Base-by-base conservation (phyloP, 2,113 vertebrate species). In the Malurus melanocephalus region DNA sequence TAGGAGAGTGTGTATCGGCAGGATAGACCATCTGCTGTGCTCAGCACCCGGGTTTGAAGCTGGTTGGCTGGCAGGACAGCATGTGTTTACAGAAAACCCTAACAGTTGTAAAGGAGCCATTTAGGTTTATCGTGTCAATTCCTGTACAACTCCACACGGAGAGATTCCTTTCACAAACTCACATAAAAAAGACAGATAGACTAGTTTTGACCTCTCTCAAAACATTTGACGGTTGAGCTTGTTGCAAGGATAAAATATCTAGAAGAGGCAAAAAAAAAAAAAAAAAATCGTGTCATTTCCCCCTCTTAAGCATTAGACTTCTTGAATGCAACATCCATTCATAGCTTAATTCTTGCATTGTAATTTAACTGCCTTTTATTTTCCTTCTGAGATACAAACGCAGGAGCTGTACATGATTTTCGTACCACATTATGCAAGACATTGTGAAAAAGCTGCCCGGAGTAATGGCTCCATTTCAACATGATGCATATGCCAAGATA, bases 81-180 rank as follows among this genome's bases (percentile, higher is more conserved):
- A 94, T 95, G 93, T 95, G 93, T 95, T 94, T 95, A 96, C 93
- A 95, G 94, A 94, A 95, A 95, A 95, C 93, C 90, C 90, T 95
- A 95, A 93, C 94, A 94, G 95, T 95, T 95, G 94, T 95, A 94
- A 95, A 94, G 92, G 86, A 96, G 95, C 93, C 95, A 95, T 95
- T 95, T 94, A 96, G 93, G 94, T 96, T 95, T 96, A 95, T 94
- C 92, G 22, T 94, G 94, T 92, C 94, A 95, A 85, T 96, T 93
- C 88, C 91, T 94, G 90, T 89, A 87, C 86, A 93, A 92, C 86
- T 94, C 85, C 82, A 90, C 1, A 0, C 79, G 16, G 88, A 92
- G 91, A 92, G 86, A 91, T 90, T 92, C 90, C 89, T 95, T 95
- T 89, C 90, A 92, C 83, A 94, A 94, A 94, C 77, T 92, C 55